Evolutionary conservation across 2,888 invertebrate species (phyloP).

Genomic region (Cerastis leucographa): DNA sequence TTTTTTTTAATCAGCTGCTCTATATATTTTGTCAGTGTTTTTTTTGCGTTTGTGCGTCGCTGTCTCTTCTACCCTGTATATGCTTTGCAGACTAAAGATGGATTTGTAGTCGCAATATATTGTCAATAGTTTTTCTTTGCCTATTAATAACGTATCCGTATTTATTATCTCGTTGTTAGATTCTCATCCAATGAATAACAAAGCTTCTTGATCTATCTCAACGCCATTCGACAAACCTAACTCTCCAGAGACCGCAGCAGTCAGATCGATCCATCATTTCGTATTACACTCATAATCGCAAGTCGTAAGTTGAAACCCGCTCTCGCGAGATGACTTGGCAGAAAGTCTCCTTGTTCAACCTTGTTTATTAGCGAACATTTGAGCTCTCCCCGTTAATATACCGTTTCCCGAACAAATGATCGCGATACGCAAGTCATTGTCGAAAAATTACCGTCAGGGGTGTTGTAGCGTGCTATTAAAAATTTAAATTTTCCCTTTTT

Average conservation of each 20-base stretch:
- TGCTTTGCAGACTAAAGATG: neutral
- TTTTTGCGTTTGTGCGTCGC: no score
- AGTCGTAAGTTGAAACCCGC: conserved; percentile 41
- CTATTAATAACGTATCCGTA: neutral
- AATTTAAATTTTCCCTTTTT: conserved; percentile 50
- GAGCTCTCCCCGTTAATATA: conserved; percentile 72
- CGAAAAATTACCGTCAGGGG: conserved; percentile 76
- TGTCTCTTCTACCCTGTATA: neutral
- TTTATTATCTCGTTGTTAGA: neutral
- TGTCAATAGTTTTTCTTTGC: neutral
- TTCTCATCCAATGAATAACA: conserved; percentile 23
- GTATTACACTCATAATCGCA: conserved; percentile 43
- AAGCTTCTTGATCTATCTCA: conserved; percentile 27
- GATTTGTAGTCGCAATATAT: neutral
- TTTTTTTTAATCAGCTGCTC: no score
- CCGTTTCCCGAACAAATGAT: conserved; percentile 81
- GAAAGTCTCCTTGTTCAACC: conserved; percentile 48
- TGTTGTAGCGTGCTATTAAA: conserved; percentile 56
- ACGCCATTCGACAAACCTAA: conserved; percentile 26
- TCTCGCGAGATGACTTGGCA: conserved; percentile 66
- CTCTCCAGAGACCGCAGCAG: conserved; percentile 12
- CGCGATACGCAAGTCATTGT: conserved; percentile 81
- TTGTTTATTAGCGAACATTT: conserved; percentile 72
- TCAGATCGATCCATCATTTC: conserved; percentile 43
- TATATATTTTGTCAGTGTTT: no score